Conservation (phyloP, 1,140 invertebrate genomes). For the Pachyrhynchus sulphureomaculatus region DNA sequence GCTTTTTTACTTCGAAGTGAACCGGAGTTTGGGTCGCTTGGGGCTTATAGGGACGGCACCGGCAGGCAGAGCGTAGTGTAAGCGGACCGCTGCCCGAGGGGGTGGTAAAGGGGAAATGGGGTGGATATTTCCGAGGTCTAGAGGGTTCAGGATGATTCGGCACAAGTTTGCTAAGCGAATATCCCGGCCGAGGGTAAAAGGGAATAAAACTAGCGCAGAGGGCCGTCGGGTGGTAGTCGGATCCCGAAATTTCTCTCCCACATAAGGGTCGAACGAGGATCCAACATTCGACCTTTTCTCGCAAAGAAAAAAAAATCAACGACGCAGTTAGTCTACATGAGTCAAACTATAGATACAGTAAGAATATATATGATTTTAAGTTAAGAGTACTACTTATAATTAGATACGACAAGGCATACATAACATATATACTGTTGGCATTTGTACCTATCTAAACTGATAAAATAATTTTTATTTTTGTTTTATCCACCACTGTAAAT, state of each 20-base stretch:
- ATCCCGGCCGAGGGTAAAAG: constrained; percentile 31
- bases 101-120: constrained; percentile 4
- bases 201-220: constrained; percentile 38
- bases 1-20: background rate
- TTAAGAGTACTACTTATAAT: no score
- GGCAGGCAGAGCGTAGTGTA: background rate
- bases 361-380: no score
- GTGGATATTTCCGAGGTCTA: constrained; percentile 43
- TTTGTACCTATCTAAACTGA: no score
- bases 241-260: background rate
- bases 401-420: no score
- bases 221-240: constrained; percentile 12
- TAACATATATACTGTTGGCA: no score
- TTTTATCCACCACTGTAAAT: no score
- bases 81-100: constrained; percentile 1
- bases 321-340: background rate
- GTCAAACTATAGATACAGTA: constrained; percentile 36
- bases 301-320: constrained; percentile 22
- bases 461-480: no score
- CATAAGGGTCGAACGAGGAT: constrained; percentile 4
- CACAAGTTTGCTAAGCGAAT: constrained; percentile 41
- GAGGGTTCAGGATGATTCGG: constrained; percentile 48
- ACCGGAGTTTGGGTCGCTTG: background rate
- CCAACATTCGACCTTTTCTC: constrained; percentile 21
- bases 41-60: background rate